Evolutionary conservation across 2,113 vertebrate species (phyloP).

Genomic region (Dipodomys merriami): DNA sequence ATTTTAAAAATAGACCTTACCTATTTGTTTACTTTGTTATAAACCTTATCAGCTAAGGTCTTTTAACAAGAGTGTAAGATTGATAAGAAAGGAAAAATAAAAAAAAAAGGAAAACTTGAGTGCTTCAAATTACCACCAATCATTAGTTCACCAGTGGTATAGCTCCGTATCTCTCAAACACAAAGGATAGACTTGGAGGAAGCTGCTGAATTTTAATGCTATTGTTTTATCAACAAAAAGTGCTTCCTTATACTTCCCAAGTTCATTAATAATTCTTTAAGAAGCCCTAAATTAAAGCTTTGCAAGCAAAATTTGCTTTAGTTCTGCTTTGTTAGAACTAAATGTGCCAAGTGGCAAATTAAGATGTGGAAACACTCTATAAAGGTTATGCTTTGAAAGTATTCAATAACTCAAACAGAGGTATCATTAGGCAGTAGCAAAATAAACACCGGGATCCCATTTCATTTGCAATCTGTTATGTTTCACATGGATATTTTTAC

Average conservation of each 20-base stretch:
- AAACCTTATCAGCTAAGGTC: background rate
- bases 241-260: constrained; percentile 49
- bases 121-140: background rate
- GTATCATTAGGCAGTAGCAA: constrained; percentile 51
- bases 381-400: constrained; percentile 68
- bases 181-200: constrained; percentile 49
- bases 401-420: constrained; percentile 43
- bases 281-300: constrained; percentile 68
- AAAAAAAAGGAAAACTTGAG: background rate
- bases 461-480: background rate
- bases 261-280: constrained; percentile 83
- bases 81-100: background rate
- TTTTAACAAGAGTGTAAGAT: background rate
- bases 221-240: constrained; percentile 76
- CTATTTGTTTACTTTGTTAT: constrained; percentile 37
- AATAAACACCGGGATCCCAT: background rate
- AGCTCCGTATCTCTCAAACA: constrained; percentile 58
- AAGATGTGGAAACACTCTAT: constrained; percentile 54
- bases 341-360: constrained; percentile 43
- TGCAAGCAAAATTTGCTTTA: constrained; percentile 67
- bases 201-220: constrained; percentile 73
- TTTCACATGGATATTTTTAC: constrained; percentile 13
- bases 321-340: constrained; percentile 70
- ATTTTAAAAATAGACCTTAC: constrained; percentile 32
- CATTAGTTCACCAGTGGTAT: background rate